These are phyloP conservation scores for Liposcelis brunnea DNA, from an alignment of 2,888 invertebrate genomes.

Conservation along the genomic window DNA sequence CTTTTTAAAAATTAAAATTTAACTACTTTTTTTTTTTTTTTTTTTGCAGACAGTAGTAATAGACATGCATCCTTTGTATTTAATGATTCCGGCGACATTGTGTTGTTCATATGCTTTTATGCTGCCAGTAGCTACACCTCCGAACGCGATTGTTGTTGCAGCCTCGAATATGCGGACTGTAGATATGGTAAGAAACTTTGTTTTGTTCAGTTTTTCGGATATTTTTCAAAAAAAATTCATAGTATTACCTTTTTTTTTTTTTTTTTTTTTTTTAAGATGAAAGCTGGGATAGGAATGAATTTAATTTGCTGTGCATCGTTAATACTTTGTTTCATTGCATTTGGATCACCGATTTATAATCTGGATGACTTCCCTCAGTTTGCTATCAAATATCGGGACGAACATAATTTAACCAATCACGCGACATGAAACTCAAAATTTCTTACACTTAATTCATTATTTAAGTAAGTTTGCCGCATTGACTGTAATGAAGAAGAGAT, in stretches of 20 bases:
- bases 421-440: no score
- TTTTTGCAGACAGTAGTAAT: slow-evolving; percentile 45
- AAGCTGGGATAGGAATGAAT: slow-evolving; percentile 64
- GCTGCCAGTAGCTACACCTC: slow-evolving; percentile 90
- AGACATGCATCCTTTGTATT: slow-evolving; percentile 64
- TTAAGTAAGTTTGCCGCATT: no score
- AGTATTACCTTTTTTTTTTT: not conserved
- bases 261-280: slow-evolving; percentile 31
- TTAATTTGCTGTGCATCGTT: slow-evolving; percentile 54
- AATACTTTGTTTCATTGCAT: slow-evolving; percentile 54
- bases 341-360: slow-evolving; percentile 51
- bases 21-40: slow-evolving; percentile 7
- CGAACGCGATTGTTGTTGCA: slow-evolving; percentile 82
- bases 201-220: no score
- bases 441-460: no score
- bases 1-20: no score
- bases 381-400: slow-evolving; percentile 25
- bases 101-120: slow-evolving; percentile 87
- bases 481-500: no score
- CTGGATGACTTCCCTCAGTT: slow-evolving; percentile 42
- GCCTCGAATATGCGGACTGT: slow-evolving; percentile 62
- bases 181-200: slow-evolving; percentile 51
- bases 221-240: no score
- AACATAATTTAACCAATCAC: not conserved
- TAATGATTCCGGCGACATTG: slow-evolving; percentile 77